These are phyloP conservation scores for Atrina japonica DNA, from an alignment of 2,888 invertebrate species.

Conservation along the genomic window DNA sequence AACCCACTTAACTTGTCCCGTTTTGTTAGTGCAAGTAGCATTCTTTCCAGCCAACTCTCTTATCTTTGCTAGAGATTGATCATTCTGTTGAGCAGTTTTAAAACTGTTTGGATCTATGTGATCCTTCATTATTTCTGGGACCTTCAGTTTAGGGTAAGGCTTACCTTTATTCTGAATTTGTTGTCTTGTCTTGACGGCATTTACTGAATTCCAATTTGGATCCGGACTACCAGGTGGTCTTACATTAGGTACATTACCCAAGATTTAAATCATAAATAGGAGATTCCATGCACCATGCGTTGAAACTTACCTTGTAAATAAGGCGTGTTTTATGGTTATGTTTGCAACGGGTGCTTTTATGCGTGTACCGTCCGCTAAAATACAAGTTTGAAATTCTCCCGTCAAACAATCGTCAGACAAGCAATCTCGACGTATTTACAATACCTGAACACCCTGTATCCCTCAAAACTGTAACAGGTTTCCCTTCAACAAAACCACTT, in stretches of 20 bases:
- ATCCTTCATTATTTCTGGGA: conserved; percentile 10
- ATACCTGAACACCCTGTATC: conserved; percentile 40
- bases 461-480: conserved; percentile 27
- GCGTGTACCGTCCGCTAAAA: conserved; percentile 30
- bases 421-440: conserved; percentile 22
- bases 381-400: conserved; percentile 21
- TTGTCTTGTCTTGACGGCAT: conserved; percentile 19
- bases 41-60: neutral
- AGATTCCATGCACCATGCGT: conserved; percentile 34
- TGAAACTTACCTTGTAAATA: conserved; percentile 31
- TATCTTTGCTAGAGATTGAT: conserved; percentile 1
- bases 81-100: conserved; percentile 2
- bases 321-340: conserved; percentile 35
- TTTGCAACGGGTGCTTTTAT: conserved; percentile 27
- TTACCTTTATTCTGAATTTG: conserved; percentile 19
- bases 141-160: conserved; percentile 17
- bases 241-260: conserved; percentile 32
- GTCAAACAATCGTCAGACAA: conserved; percentile 13
- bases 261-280: conserved; percentile 40
- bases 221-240: conserved; percentile 24
- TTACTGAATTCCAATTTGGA: neutral
- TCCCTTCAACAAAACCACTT: conserved; percentile 5
- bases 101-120: neutral
- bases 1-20: conserved; percentile 9
- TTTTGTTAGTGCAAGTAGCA: conserved; percentile 1